Conservation (phyloP, 2,113 vertebrate species). For the Sturnira hondurensis region DNA sequence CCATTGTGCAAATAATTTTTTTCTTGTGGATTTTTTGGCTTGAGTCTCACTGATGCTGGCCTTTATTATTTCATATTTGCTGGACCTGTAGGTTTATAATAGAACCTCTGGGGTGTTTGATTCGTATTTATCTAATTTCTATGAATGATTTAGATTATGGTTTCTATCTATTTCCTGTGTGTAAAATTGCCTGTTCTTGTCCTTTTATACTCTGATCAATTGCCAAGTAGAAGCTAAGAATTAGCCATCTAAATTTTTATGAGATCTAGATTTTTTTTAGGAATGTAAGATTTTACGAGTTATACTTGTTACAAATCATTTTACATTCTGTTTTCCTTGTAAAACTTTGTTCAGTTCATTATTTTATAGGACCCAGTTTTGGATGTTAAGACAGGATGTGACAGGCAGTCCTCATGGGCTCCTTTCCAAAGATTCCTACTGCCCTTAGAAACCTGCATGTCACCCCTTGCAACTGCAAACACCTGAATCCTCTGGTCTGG, state of each 20-base stretch:
- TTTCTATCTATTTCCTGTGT: not conserved
- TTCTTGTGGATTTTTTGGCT: not conserved
- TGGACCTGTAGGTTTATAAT: not conserved
- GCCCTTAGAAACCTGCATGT: not conserved
- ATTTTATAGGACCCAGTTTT: slow-evolving; percentile 24
- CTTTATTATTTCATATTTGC: slow-evolving; percentile 26
- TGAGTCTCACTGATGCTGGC: not conserved
- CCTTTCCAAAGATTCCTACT: not conserved
- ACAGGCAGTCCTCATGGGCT: not conserved
- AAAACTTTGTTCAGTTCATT: slow-evolving; percentile 26
- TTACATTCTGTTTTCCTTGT: slow-evolving; percentile 18
- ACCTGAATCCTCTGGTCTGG: not conserved
- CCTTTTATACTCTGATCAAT: not conserved
- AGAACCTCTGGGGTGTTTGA: not conserved
- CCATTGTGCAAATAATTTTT: not conserved
- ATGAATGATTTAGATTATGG: not conserved
- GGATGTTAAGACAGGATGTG: not conserved
- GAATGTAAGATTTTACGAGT: not conserved
- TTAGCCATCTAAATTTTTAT: slow-evolving; percentile 19
- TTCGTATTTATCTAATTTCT: not conserved
- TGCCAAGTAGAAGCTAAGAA: not conserved
- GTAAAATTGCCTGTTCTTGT: not conserved
- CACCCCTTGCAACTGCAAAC: not conserved
- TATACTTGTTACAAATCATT: not conserved
- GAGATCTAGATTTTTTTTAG: not conserved